Evolutionary conservation across 2,113 vertebrate genomes (phyloP).

Genomic region (Herpailurus yagouaroundi): DNA sequence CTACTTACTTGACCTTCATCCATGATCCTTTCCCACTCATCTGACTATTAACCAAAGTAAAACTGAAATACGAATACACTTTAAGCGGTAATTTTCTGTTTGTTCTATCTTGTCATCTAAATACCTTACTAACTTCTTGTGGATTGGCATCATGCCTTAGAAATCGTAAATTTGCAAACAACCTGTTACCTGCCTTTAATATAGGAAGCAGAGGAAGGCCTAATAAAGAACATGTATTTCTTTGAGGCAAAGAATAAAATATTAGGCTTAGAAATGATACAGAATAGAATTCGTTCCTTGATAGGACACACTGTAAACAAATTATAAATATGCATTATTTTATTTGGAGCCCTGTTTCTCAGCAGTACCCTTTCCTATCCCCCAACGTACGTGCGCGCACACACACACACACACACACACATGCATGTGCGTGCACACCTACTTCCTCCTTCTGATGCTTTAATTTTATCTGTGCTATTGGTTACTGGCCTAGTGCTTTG

Average conservation of each 20-base stretch:
- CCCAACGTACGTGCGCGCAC: not conserved
- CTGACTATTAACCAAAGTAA: not conserved
- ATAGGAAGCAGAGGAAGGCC: not conserved
- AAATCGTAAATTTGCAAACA: not conserved
- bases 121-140: not conserved
- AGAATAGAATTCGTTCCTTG: not conserved
- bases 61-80: not conserved
- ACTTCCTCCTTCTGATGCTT: not conserved
- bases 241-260: not conserved
- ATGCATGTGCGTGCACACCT: not conserved
- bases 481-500: not conserved
- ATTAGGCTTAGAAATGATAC: not conserved
- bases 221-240: not conserved
- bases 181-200: not conserved
- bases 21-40: not conserved
- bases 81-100: not conserved
- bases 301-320: not conserved
- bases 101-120: not conserved
- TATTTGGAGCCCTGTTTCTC: not conserved
- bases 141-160: not conserved
- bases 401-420: not conserved
- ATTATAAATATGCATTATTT: not conserved
- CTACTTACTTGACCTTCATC: not conserved
- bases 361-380: fast-evolving
- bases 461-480: not conserved